These are phyloP conservation scores for Trachymyrmex cornetzi DNA, from an alignment of 1,140 invertebrate species.

Conservation along the genomic window DNA sequence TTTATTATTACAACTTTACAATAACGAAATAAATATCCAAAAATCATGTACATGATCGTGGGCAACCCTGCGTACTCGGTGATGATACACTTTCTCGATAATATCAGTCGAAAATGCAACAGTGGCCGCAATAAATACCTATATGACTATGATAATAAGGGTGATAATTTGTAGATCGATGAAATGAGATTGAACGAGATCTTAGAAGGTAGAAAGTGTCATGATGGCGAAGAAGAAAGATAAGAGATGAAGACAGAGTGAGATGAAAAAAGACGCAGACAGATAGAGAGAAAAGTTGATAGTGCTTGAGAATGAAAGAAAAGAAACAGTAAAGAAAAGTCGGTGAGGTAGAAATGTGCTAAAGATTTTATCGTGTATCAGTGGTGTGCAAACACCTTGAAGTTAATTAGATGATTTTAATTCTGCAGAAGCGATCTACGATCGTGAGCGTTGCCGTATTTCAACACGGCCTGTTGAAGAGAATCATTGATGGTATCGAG, in stretches of 20 bases:
- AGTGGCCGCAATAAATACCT: constrained; percentile 85
- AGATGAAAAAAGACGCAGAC: background rate
- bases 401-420: constrained; percentile 53
- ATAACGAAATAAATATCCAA: constrained; percentile 74
- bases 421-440: constrained; percentile 77
- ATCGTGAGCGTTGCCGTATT: constrained; percentile 84
- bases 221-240: background rate
- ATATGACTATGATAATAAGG: constrained; percentile 61
- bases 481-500: constrained; percentile 81
- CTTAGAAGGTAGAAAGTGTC: constrained; percentile 35
- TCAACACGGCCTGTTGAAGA: constrained; percentile 82
- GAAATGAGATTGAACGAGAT: constrained; percentile 56
- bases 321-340: constrained; percentile 41
- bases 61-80: constrained; percentile 39
- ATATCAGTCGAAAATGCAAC: constrained; percentile 3
- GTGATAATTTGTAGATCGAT: constrained; percentile 51
- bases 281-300: background rate
- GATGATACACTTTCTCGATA: constrained; percentile 14
- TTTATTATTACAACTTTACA: constrained; percentile 77
- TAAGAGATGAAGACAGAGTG: background rate
- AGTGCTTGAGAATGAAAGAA: constrained; percentile 31
- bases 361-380: constrained; percentile 59
- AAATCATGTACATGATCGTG: constrained; percentile 80
- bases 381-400: constrained; percentile 1
- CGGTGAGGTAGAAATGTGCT: constrained; percentile 76